These are phyloP conservation scores for Erpobdella octoculata DNA, from an alignment of 2,888 invertebrate species.

Conservation along the genomic window DNA sequence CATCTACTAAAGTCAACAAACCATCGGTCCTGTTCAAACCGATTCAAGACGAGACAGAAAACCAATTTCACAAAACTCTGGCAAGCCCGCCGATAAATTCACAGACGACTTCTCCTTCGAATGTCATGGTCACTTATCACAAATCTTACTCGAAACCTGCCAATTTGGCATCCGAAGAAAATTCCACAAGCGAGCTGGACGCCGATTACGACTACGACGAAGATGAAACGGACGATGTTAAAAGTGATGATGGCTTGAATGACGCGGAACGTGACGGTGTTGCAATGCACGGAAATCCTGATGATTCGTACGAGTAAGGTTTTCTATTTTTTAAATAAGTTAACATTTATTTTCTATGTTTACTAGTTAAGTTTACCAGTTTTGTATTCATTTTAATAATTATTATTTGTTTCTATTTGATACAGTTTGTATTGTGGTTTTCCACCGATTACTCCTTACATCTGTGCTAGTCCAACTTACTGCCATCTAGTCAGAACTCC, in stretches of 20 bases:
- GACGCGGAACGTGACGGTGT: not conserved
- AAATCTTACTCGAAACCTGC: conserved; percentile 23
- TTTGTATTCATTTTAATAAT: not conserved
- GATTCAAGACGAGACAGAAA: not conserved
- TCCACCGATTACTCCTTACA: conserved; percentile 84
- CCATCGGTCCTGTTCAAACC: not conserved
- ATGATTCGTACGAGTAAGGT: not conserved
- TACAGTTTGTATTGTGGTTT: conserved; percentile 43
- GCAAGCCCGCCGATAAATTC: not conserved
- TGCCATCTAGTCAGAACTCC: conserved; percentile 92
- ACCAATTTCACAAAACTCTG: not conserved
- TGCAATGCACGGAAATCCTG: not conserved
- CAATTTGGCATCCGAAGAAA: conserved; percentile 58
- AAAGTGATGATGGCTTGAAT: not conserved
- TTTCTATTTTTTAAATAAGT: too few relatives aligned
- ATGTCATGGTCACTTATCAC: not conserved
- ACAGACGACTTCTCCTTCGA: not conserved
- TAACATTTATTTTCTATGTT: too few relatives aligned
- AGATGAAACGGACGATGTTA: conserved; percentile 7
- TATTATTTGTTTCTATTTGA: not conserved
- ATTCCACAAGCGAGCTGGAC: conserved; percentile 28
- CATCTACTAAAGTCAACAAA: not conserved
- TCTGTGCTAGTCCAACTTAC: conserved; percentile 92
- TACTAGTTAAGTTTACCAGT: not conserved
- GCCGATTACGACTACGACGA: conserved; percentile 8